Evolutionary conservation across 2,113 vertebrate species (phyloP), one percentile per base, ranked within the genome.

Genomic region (Melanostigma gelatinosum): DNA sequence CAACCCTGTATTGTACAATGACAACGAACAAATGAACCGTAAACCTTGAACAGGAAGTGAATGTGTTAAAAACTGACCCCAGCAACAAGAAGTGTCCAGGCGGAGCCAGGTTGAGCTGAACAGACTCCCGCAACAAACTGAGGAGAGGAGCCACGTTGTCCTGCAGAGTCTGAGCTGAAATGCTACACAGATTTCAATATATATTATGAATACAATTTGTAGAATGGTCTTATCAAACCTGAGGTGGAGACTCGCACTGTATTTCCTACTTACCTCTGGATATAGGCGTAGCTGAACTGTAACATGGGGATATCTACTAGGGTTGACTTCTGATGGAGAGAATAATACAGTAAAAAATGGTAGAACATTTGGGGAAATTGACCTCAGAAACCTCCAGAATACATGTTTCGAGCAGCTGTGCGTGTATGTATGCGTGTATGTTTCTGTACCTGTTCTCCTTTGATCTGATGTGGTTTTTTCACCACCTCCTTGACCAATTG

Each of bases 21-120:
- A 8, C 38, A 27, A 1, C 42, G 5, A 15, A 24, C n/a, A 0
- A 27, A 65, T 61, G 15, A 63, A 63, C 34, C 13, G 42, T 61
- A 7, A 63, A 63, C 34, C 13, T 6, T 12, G 24, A 74, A 29
- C 13, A 46, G 57, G 22, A 27, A 62, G 8, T 66, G 27, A 65
- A 83, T 32, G 13, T 58, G 9, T 66, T 65, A n/a, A 72, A 69
- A 64, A 92, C 92, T 89, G 90, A 99, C 98, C 97, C 97, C 88
- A 99, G 95, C 38, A 99, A 96, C 70, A 99, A 88, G 79, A 99
- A 99, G 80, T 97, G 94, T 1, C 98, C 97, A 8, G 98, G 98
- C 7, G 97, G 96, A 24, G 97, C 96, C 52, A 99, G 93, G 83
- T 97, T 98, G 81, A 99, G 88, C 91, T 98, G 97, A 54, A 96